Conservation (phyloP, 92 coral and sea anemone species). For the Plumapathes pennacea region DNA sequence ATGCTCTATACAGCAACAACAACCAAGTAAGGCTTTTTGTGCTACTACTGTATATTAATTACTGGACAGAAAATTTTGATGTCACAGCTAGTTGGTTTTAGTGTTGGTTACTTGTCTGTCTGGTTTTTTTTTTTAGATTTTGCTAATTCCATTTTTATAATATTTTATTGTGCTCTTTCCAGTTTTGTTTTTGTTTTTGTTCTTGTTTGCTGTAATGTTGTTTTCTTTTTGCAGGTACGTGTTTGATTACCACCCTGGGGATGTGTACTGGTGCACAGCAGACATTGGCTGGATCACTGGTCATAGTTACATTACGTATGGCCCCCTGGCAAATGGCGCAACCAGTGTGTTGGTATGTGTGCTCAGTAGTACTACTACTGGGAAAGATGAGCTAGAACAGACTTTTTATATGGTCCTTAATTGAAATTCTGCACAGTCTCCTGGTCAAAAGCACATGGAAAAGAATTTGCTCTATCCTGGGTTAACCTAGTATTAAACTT, state of each 20-base stretch:
- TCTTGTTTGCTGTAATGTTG: neutral
- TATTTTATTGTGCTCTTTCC: no score
- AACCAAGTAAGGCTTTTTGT: slow-evolving; percentile 88
- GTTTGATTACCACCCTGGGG: slow-evolving; percentile 97
- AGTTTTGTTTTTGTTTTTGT: no score
- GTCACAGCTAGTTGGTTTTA: neutral
- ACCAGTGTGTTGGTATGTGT: slow-evolving; percentile 95
- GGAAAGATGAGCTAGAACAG: no score
- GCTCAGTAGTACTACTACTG: no score
- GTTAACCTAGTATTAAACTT: no score
- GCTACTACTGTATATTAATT: no score
- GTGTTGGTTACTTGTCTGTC: neutral
- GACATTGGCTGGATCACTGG: slow-evolving; percentile 99
- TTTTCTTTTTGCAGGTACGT: slow-evolving; percentile 57
- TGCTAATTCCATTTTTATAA: no score
- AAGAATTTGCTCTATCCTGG: no score
- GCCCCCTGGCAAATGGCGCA: slow-evolving; percentile 97
- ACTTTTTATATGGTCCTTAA: no score
- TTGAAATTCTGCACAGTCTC: no score
- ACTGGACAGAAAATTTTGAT: neutral
- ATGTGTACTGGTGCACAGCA: slow-evolving; percentile 98
- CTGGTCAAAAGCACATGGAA: no score
- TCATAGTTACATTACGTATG: slow-evolving; percentile 94
- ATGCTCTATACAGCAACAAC: slow-evolving; percentile 92
- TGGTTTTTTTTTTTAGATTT: no score